Conservation (phyloP, 2,888 invertebrate species). For the Rhingia campestris region DNA sequence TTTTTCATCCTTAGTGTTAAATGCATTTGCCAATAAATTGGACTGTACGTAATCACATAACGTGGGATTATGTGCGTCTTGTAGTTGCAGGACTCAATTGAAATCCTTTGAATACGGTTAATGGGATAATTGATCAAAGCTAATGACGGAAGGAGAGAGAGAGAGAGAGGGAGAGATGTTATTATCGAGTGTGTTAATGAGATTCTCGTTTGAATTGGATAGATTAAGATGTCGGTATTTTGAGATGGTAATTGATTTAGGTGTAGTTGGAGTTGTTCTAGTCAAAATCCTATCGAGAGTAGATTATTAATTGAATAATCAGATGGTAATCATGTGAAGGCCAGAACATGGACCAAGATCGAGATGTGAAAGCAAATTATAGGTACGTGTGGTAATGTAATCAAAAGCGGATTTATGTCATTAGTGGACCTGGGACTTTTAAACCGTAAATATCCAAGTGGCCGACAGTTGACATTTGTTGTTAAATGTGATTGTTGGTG, state of each 20-base stretch:
- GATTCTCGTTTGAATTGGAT: conserved; percentile 26
- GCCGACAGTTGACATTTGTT: too few relatives aligned
- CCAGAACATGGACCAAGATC: too few relatives aligned
- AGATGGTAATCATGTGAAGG: conserved; percentile 64
- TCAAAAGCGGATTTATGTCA: too few relatives aligned
- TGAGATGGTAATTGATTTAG: conserved; percentile 36
- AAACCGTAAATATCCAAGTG: too few relatives aligned
- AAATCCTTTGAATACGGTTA: conserved; percentile 1
- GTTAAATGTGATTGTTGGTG: too few relatives aligned
- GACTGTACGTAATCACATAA: too few relatives aligned
- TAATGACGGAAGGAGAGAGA: conserved; percentile 13
- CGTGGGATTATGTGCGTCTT: conserved; percentile 1
- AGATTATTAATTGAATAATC: conserved; percentile 9
- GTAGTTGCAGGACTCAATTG: conserved; percentile 10
- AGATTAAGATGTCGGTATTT: conserved; percentile 16
- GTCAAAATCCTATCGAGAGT: neutral
- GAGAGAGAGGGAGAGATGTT: neutral
- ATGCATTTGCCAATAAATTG: too few relatives aligned
- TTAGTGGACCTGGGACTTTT: too few relatives aligned
- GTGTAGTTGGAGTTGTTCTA: neutral
- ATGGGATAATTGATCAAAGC: conserved; percentile 43
- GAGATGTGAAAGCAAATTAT: too few relatives aligned
- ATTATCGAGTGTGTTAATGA: conserved; percentile 44
- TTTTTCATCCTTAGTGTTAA: too few relatives aligned
- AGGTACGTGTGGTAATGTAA: too few relatives aligned